Base-by-base conservation (phyloP, 2,113 vertebrate genomes). In the Prolemur simus region DNA sequence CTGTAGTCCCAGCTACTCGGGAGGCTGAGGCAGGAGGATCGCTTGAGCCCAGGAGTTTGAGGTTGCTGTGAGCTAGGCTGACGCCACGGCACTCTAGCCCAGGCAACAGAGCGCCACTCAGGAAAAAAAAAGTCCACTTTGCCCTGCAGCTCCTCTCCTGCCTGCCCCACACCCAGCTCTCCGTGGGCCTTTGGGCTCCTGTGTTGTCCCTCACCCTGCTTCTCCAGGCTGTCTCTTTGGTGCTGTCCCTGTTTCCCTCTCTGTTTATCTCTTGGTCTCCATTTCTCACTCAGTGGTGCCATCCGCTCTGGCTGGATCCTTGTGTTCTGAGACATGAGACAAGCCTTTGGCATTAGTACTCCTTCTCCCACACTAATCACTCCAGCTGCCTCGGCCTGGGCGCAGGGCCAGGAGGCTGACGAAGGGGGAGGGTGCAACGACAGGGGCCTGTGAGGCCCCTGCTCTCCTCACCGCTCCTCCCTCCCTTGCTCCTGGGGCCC, bases 241-340 rank as follows among this genome's bases (percentile, higher is more conserved):
- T 52, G 78, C 39, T 66, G 37, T 66, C 83, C 81, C 45, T 25
- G 20, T 74, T 91, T 93, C 58, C 76, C 73, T 89, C 92, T 89
- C 92, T 94, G 76, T 87, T 94, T 83, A 91, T 85, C 89, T 71
- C 39, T 15, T 52, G 45, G 84, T 74, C 74, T 69, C 71, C 49
- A n/a, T 37, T 42, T 84, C 94, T 96, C 84, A 49, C 68, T 96
- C 69, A 34, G 49, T 66, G 5, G 0, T 87, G 90, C 92, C 94
- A 56, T 92, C 83, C 34, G 29, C 82, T 82, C 96, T 92, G 94
- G 93, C 90, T 71, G 85, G 90, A 90, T 94, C 91, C 93, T 80
- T 6, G 32, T 78, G 93, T 91, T 85, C 96, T 78, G 69, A 97
- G 96, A 93, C 66, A 21, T 29, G 86, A 96, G 85, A 96, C 90